phyloP scores from a whole-genome alignment of 2,888 invertebrate genomes.

The Oasisia sp. region DNA sequence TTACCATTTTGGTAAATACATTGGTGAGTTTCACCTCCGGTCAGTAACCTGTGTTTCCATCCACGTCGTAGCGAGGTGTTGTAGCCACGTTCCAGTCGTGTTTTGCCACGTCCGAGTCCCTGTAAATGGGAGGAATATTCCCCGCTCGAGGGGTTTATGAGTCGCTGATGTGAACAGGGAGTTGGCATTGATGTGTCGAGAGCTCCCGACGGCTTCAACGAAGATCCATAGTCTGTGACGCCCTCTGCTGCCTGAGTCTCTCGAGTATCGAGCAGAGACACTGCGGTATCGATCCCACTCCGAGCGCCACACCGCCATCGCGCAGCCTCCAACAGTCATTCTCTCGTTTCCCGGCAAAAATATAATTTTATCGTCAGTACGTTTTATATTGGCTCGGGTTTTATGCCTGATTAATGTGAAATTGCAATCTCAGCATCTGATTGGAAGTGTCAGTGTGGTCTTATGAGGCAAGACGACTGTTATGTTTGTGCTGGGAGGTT shows the following conservation, averaged over 20 bases:
- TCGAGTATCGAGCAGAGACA: neutral
- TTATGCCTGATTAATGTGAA: neutral
- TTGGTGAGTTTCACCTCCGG: too few species aligned
- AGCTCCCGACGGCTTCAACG: neutral
- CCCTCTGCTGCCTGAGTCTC: neutral
- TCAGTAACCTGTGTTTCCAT: neutral
- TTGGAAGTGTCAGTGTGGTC: neutral
- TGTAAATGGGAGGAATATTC: neutral
- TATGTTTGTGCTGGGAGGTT: neutral
- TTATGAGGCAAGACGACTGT: neutral
- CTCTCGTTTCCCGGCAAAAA: neutral
- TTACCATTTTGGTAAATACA: too few species aligned
- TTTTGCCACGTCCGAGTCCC: neutral
- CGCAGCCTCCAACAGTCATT: neutral
- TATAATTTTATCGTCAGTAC: neutral
- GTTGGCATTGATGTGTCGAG: neutral
- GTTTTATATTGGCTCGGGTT: slow-evolving; percentile 4
- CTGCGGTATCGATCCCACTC: neutral
- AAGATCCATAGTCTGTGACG: neutral
- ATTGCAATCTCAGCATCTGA: neutral
- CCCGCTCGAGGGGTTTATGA: neutral
- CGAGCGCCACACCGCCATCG: neutral
- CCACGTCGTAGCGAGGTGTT: neutral
- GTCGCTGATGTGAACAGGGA: neutral
- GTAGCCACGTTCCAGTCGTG: neutral